Base-by-base conservation (phyloP, 2,888 invertebrate genomes). In the Drosophila cognata region DNA sequence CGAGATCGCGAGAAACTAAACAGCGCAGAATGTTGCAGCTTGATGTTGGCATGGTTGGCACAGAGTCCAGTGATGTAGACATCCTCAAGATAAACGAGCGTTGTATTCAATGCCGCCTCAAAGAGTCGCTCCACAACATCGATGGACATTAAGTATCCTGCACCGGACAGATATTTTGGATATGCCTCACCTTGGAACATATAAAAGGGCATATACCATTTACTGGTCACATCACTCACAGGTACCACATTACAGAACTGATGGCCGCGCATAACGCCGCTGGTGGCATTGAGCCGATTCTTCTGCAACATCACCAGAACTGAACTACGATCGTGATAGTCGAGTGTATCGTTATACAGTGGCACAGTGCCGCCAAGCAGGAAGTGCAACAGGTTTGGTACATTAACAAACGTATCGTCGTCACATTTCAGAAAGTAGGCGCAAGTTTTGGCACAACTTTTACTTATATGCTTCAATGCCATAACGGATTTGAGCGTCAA, bases 351-450 rank as follows among this genome's bases (percentile, higher is more conserved):
- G 74, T 93, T 93, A 63, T 93, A 93, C 5, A 93, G 76, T 0
- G 93, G 93, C 4, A 93, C 75, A 1, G 93, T 93, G 25, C 93
- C 93, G 38, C 94, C 92, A 10, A 93, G 92, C 28, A 95, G 88
- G 60, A 94, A 94, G 43, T 93, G 91, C 35, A 96, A 89, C 31
- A 97, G 93, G 79, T 94, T 95, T n/a, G 95, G 95, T 68, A 97
- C 94, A 92, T 97, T 97, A 1, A 98, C 95, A 91, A 96, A 97
- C 94, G 97, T 97, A 85, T 98, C 98, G 81, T 98, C 97, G 81
- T 98, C 97, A 6, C 96, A 96, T 94, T 98, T 98, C 92, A 98
- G 94, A 29, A 97, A 94, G 93, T 95, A 97, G 52, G 95, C 90
- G 0, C 95, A 95, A 93, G 81, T 84, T 16, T 84, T 77, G n/a